Evolutionary conservation across 2,888 invertebrate genomes (phyloP), one percentile per base, ranked within the genome.

Genomic region (Podabrus alpinus): DNA sequence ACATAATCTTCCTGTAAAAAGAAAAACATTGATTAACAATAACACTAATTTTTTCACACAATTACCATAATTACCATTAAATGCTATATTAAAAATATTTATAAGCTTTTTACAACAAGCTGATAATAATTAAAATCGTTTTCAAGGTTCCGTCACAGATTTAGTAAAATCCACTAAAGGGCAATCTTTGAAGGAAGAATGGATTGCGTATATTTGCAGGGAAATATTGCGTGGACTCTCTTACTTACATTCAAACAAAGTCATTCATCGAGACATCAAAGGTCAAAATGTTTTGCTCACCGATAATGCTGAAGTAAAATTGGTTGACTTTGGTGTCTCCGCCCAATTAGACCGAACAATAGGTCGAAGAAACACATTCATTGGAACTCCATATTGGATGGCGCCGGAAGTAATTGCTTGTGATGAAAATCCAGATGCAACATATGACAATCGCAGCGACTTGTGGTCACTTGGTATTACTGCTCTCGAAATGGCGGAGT

Each of bases 271-370:
- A 87, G 99, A 99, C 89, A 99, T 99, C 87, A 99, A 99, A 89
- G 97, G 97, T 79, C 99, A 99, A 89, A 99, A 99, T 90, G 99
- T 99, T 82, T 90, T 99, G 80, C 92, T 99, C 77, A 99, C 99
- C 80, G 99, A 99, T 88, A 99, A 98, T 90, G 99, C 99, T 79
- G 99, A 99, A 92, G 98, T 99, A 78, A 99, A 99, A 90, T 91
- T 99, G 95, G 99, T 99, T 85, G 99, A 99, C 90, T 99, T 99
- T 89, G 99, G 99, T 85, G 99, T 99, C 75, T 98, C 98, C 80
- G 99, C 99, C 80, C 99, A 99, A 89, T 90, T 99, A 86, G 99
- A 99, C 89, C 93, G 99, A 85, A 99, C 99, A 80, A 98, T 99
- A 88, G 99, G 99, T 77, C 91, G 99, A 83, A 92, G 99, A 85